Evolutionary conservation across 2,888 invertebrate species (phyloP).

Genomic region (Agapostemon virescens): DNA sequence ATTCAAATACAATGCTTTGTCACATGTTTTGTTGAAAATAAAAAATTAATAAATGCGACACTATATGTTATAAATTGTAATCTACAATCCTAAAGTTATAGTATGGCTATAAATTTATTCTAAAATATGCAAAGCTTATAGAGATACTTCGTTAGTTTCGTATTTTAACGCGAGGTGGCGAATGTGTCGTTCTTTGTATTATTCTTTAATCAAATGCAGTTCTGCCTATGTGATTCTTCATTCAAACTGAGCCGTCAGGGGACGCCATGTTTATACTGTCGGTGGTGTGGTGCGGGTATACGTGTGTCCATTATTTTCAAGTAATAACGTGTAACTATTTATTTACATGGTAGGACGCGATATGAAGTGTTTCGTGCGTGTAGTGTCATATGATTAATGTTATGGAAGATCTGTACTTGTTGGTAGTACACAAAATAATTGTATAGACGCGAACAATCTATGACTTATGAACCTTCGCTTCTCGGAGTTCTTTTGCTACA

Average conservation of each 20-base stretch:
- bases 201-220: neutral
- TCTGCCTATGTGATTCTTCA: conserved; percentile 9
- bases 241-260: conserved; percentile 39
- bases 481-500: conserved; percentile 46
- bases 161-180: neutral
- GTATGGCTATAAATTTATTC: neutral
- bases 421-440: conserved; percentile 19
- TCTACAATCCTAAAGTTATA: neutral
- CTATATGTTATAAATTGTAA: neutral
- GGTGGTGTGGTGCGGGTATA: conserved; percentile 63
- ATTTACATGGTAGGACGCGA: conserved; percentile 57
- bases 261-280: conserved; percentile 68
- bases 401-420: conserved; percentile 17
- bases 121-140: neutral
- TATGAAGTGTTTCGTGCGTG: conserved; percentile 31
- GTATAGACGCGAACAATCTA: conserved; percentile 51
- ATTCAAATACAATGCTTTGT: neutral
- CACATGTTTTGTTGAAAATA: neutral
- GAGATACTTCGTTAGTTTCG: neutral
- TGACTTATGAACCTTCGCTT: conserved; percentile 57
- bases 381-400: conserved; percentile 17
- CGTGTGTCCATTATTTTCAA: conserved; percentile 67
- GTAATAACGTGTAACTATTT: conserved; percentile 63
- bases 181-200: accelerated
- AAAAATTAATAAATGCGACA: neutral